Evolutionary conservation across 2,888 invertebrate species (phyloP), one percentile per base, ranked within the genome.

Genomic region (Bellardia pandia): DNA sequence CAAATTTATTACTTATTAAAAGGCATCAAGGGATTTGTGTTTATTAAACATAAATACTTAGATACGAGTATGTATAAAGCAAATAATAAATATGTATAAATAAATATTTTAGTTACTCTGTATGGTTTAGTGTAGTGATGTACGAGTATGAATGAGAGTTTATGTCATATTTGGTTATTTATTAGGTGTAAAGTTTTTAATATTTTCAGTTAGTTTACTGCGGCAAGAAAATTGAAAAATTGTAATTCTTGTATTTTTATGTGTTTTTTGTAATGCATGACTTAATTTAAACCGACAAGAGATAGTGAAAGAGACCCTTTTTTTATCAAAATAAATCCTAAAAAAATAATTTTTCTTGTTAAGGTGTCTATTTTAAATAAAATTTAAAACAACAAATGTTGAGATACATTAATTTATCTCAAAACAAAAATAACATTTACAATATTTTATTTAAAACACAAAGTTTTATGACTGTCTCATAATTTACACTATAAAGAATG

Each of bases 161-260:
- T 30, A 51, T 30, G 71, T 40, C 62, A 74, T 62, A 62, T 75
- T 85, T 53, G 23, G 14, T 75, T 69, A 85, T 80, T 85, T 85
- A 80, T 85, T 68, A 79, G 75, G 85, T 85, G 85, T 85, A 85
- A 85, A 80, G 33, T 80, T 80, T 78, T 23, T 8, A 62, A 69
- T 42, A 62, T 69, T 79, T 74, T 16, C 3, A 33, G 3, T 13
- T 33, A 60, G 13, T 13, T 23, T 23, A 2, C 2, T 60, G 11
- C 3, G 33, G 5, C 6, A 62, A 64, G 9, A 58, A 23, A 58
- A 42, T 16, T 23, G 23, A 33, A 14, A 40, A 51, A n/a, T 33
- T 33, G 11, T 48, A 58, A 58, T 9, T 58, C 23, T 66, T 62
- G 1, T 62, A 53, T 40, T 53, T 75, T 37, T 30, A 14, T 58